phyloP scores from a whole-genome alignment of 2,113 vertebrate genomes.

The Phyllostomus hastatus region DNA sequence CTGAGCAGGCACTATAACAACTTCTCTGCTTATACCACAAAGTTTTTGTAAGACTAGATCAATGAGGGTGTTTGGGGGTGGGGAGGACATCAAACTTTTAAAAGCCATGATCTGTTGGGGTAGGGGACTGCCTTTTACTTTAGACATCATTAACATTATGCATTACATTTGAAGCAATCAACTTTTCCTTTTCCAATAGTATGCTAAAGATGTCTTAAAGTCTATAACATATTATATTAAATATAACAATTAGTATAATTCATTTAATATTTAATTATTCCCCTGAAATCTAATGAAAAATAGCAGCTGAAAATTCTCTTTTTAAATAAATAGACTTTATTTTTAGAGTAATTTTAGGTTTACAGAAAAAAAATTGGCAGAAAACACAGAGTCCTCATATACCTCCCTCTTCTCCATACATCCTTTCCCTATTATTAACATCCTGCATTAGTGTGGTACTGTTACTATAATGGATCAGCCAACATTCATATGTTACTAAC shows the following conservation, averaged over 20 bases:
- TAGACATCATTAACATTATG: neutral
- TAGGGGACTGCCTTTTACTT: neutral
- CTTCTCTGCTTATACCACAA: neutral
- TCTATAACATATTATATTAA: neutral
- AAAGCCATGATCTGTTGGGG: neutral
- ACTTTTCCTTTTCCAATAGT: neutral
- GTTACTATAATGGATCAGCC: neutral
- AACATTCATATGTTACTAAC: neutral
- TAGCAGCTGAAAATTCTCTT: neutral
- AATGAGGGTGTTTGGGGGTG: fast-evolving
- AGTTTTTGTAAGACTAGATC: neutral
- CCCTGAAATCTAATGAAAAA: neutral
- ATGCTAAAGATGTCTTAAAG: neutral
- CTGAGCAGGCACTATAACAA: neutral
- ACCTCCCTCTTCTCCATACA: neutral
- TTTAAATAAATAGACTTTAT: neutral
- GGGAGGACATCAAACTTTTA: neutral
- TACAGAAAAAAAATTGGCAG: neutral
- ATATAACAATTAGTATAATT: neutral
- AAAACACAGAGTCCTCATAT: neutral
- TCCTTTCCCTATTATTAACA: neutral
- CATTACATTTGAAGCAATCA: neutral
- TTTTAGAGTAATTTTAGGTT: neutral
- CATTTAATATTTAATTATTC: neutral
- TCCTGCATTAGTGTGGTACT: neutral